These are phyloP conservation scores for Drosophila pseudoobscura DNA, from an alignment of 1,140 invertebrate species.

Conservation along the genomic window DNA sequence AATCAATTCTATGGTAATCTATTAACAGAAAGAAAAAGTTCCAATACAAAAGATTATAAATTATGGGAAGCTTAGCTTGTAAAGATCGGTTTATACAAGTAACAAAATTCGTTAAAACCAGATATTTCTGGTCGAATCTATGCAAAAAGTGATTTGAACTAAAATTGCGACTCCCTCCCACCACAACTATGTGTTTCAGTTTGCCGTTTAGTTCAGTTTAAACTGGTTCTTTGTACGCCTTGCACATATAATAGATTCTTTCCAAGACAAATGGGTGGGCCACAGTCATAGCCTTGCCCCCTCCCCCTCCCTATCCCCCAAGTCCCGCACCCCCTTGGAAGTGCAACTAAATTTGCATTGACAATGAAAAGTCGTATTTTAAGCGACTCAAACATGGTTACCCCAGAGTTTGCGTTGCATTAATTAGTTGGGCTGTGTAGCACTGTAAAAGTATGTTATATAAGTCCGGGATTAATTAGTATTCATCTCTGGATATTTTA, in stretches of 20 bases:
- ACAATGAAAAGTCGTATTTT: constrained; percentile 22
- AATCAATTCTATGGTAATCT: no score
- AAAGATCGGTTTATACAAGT: not conserved
- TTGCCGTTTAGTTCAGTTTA: constrained; percentile 4
- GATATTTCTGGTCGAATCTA: no score
- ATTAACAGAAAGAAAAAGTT: no score
- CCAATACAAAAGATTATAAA: not conserved
- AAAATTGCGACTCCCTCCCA: not conserved
- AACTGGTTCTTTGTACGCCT: constrained; percentile 42
- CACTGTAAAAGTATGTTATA: constrained; percentile 37
- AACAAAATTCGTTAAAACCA: constrained; percentile 22
- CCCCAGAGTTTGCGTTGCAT: constrained; percentile 41
- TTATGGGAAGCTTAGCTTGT: constrained; percentile 1
- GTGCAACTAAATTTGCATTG: constrained; percentile 59
- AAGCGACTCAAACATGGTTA: constrained; percentile 26
- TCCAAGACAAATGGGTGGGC: constrained; percentile 49
- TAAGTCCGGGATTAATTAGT: constrained; percentile 43
- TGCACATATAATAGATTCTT: constrained; percentile 30
- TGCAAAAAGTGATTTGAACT: no score
- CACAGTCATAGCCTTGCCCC: constrained; percentile 3
- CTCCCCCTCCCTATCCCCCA: not conserved
- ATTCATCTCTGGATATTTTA: constrained; percentile 20
- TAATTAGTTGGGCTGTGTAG: constrained; percentile 29
- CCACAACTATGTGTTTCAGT: not conserved
- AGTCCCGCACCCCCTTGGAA: constrained; percentile 4